Conservation (phyloP, 2,113 vertebrate species). For the Felis catus region DNA sequence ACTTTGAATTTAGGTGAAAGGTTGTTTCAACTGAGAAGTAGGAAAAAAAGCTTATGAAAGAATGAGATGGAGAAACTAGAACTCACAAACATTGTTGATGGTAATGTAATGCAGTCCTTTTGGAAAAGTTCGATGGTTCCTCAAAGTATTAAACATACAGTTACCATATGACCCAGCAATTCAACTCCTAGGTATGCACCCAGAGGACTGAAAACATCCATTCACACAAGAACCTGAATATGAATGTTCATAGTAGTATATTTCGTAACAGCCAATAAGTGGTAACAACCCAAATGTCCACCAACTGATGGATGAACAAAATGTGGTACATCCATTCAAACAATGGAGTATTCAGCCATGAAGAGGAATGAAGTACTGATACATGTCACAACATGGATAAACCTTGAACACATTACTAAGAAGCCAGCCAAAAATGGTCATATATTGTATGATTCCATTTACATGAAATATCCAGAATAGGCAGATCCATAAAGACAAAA, state of each 20-base stretch:
- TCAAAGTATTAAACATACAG: conserved; percentile 37
- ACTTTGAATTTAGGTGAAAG: background rate
- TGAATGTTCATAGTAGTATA: background rate
- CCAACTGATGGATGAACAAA: background rate
- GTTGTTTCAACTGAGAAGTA: background rate
- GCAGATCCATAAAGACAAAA: background rate
- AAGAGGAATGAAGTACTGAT: background rate
- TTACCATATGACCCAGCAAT: conserved; percentile 1
- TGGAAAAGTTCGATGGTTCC: background rate
- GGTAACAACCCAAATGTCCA: background rate
- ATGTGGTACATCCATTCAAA: background rate
- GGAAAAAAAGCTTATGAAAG: background rate
- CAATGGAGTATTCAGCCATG: background rate
- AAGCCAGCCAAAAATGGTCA: background rate
- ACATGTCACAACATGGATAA: background rate
- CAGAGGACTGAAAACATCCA: background rate
- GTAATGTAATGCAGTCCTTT: background rate
- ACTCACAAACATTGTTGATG: background rate
- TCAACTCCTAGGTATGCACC: background rate
- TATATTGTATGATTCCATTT: background rate
- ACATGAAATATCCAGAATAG: background rate
- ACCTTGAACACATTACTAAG: background rate
- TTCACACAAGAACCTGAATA: background rate
- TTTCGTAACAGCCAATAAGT: background rate
- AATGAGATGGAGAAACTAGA: background rate